These are phyloP conservation scores for Diorhabda carinulata DNA, from an alignment of 1,140 invertebrate species.

Conservation along the genomic window DNA sequence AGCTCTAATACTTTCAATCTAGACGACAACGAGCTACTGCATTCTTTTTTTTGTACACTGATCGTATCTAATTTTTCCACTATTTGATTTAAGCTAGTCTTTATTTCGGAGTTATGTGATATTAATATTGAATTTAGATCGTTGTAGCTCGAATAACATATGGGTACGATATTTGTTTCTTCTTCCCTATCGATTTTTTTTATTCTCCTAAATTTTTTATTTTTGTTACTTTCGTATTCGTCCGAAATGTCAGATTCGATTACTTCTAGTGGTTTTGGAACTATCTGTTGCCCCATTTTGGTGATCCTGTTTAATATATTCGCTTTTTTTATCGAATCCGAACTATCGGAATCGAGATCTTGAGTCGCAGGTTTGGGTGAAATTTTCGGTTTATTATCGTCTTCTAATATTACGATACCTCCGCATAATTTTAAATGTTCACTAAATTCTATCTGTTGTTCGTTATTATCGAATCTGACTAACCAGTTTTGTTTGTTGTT, in stretches of 20 bases:
- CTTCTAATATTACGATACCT: constrained; percentile 13
- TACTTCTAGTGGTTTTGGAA: constrained; percentile 16
- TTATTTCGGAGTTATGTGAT: constrained; percentile 38
- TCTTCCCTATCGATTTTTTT: not conserved
- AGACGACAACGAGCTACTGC: constrained; percentile 23
- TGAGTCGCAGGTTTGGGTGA: constrained; percentile 12
- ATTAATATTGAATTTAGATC: constrained; percentile 1
- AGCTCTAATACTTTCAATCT: constrained; percentile 28
- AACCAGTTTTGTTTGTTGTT: constrained; percentile 30
- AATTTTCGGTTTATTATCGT: constrained; percentile 11
- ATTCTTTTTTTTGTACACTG: constrained; percentile 14
- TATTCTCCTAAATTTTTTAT: constrained; percentile 9
- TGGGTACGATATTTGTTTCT: constrained; percentile 8
- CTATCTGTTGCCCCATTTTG: constrained; percentile 40
- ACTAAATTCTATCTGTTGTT: constrained; percentile 27
- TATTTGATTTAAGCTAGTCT: constrained; percentile 35
- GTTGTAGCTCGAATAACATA: constrained; percentile 18
- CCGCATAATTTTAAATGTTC: constrained; percentile 24
- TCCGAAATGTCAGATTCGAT: constrained; percentile 9
- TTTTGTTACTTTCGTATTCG: not conserved
- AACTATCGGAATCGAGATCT: constrained; percentile 16
- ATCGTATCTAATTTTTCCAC: constrained; percentile 34
- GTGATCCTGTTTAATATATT: constrained; percentile 40
- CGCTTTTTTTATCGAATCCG: constrained; percentile 22
- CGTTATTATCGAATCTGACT: constrained; percentile 27